These are phyloP conservation scores for Epinephelus cyanopodus DNA, from an alignment of 2,113 vertebrate genomes.

Conservation along the genomic window DNA sequence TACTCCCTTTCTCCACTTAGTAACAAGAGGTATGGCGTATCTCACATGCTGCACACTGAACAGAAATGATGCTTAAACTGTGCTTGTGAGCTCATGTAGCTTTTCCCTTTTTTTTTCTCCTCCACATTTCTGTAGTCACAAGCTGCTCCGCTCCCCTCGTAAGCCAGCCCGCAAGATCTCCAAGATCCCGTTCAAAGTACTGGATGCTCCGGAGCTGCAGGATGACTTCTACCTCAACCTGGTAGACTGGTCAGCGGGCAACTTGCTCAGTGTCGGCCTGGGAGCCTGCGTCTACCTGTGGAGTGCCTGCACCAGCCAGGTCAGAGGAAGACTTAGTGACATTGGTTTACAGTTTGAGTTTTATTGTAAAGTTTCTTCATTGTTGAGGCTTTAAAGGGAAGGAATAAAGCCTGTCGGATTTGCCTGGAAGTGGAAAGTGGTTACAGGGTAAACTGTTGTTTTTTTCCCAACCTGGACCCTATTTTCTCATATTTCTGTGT, in stretches of 20 bases:
- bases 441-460: too few species aligned
- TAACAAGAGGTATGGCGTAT: conserved; percentile 84
- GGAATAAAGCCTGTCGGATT: too few species aligned
- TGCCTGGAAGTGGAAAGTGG: too few species aligned
- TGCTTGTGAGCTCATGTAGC: rapidly evolving
- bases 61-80: neutral
- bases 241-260: conserved; percentile 98
- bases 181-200: conserved; percentile 98
- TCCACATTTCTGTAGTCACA: conserved; percentile 87
- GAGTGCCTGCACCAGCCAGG: conserved; percentile 99
- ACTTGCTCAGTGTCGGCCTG: conserved; percentile 96
- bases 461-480: too few species aligned
- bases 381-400: too few species aligned
- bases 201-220: conserved; percentile 97
- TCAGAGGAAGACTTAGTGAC: conserved; percentile 55
- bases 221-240: conserved; percentile 99
- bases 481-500: too few species aligned
- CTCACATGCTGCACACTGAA: neutral
- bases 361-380: neutral
- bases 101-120: neutral
- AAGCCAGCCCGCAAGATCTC: conserved; percentile 98
- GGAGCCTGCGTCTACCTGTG: conserved; percentile 98
- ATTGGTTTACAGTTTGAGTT: too few species aligned
- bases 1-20: conserved; percentile 88
- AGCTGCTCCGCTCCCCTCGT: conserved; percentile 94